Base-by-base conservation (phyloP, 2,113 vertebrate species). In the Ptychochromis oligacanthus region DNA sequence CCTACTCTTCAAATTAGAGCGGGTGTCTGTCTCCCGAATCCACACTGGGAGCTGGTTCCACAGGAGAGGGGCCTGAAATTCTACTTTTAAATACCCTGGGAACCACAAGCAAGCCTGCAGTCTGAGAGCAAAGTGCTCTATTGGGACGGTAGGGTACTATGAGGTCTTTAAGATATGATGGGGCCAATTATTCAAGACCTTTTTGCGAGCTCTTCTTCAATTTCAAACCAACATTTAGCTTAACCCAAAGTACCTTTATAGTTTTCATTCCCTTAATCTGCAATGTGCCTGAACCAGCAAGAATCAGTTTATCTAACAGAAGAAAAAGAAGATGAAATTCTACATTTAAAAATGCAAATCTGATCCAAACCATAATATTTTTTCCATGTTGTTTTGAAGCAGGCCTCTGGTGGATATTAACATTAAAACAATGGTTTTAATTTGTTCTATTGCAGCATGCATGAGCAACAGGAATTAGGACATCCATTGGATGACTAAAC, bases 281-380 rank as follows among this genome's bases (percentile, higher is more conserved):
- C 56, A 49, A 81, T 55, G 22, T 75, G 22, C 34, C 34, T 2
- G 17, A 64, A 38, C 22, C 49, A 64, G 77, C 5, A 11, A 70
- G 43, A 28, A 18, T 24, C 65, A 62, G 54, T 74, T 38, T 60
- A 82, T 54, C 43, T 54, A n/a, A 40, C 11, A 40, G 57, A n/a
- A 75, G 31, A 62, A 40, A 61, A 58, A 49, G 12, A 60, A 56
- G 4, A 43, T 67, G 22, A 70, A 65, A 81, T 31, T 60, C 26
- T n/a, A n/a, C 24, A 40, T 70, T 83, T 60, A 34, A 26, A 52
- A 60, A 77, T 72, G 40, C 31, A 74, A 38, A 79, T 72, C 64
- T 43, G 13, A 57, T 77, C n/a, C 3, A 14, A 31, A 56, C 17
- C 11, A 11, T 59, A n/a, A 34, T 18, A 22, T 67, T 67, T 64